A percentile compares a stretch with the other conserved stretches of the same genome.
Conservation (phyloP, 2,113 vertebrate genomes). For the human region GRCh38 chr3:171771001-171771500, state of each 20-base stretch:
- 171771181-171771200: constrained; percentile 80
- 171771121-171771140: background rate
- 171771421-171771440: constrained; percentile 62
- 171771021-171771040: background rate
- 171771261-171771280: constrained; percentile 46
- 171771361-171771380: constrained; percentile 50
- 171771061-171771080: background rate
- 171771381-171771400: constrained; percentile 66
- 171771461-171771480: background rate
- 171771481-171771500: background rate
- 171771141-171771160: constrained; percentile 18
- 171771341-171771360: background rate
- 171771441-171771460: constrained; percentile 74
- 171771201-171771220: constrained; percentile 61
- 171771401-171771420: constrained; percentile 77
- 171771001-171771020: background rate
- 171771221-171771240: constrained; percentile 69
- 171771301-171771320: constrained; percentile 4
- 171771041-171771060: background rate
- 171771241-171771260: constrained; percentile 30
- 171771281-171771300: background rate
- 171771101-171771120: background rate
- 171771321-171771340: background rate
- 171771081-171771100: background rate
- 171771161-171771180: background rate